A percentile compares a stretch with the other conserved stretches of the same genome.
phyloP scores from a whole-genome alignment of 92 coral and sea anemone genomes.

The Porites divaricata region DNA sequence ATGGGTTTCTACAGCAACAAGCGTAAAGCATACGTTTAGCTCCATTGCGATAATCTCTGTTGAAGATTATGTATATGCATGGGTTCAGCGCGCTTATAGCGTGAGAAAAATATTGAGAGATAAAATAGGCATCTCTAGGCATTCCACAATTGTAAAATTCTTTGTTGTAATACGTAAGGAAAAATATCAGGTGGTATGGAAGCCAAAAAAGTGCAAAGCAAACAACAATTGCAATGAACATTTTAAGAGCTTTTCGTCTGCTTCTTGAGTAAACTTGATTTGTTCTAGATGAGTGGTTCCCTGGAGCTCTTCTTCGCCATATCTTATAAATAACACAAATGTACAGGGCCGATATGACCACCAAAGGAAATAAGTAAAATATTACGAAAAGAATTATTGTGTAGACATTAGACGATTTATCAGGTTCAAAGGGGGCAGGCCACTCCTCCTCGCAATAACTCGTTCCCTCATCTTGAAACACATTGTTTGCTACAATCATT shows the following conservation, averaged over 20 bases:
- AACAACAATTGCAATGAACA: conserved; percentile 67
- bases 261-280: conserved; percentile 48
- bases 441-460: conserved; percentile 68
- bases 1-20: conserved; percentile 6
- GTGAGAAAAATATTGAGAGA: conserved; percentile 41
- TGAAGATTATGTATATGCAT: conserved; percentile 66
- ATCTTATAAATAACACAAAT: conserved; percentile 53
- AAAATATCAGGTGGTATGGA: conserved; percentile 63
- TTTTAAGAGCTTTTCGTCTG: conserved; percentile 59
- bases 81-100: conserved; percentile 75
- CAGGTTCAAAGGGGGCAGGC: conserved; percentile 63
- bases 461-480: conserved; percentile 20
- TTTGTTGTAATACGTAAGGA: conserved; percentile 41
- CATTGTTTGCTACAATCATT: conserved; percentile 72
- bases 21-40: conserved; percentile 8
- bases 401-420: conserved; percentile 49
- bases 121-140: conserved; percentile 34
- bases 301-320: conserved; percentile 65
- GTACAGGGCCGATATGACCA: conserved; percentile 55
- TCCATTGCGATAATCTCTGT: conserved; percentile 47
- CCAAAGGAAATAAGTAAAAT: conserved; percentile 56
- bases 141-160: conserved; percentile 34
- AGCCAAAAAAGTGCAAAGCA: conserved; percentile 73
- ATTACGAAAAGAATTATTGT: conserved; percentile 68
- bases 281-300: conserved; percentile 43